phyloP scores from a whole-genome alignment of 2,797 vertebrate genomes.

The Furcifer pardalis region DNA sequence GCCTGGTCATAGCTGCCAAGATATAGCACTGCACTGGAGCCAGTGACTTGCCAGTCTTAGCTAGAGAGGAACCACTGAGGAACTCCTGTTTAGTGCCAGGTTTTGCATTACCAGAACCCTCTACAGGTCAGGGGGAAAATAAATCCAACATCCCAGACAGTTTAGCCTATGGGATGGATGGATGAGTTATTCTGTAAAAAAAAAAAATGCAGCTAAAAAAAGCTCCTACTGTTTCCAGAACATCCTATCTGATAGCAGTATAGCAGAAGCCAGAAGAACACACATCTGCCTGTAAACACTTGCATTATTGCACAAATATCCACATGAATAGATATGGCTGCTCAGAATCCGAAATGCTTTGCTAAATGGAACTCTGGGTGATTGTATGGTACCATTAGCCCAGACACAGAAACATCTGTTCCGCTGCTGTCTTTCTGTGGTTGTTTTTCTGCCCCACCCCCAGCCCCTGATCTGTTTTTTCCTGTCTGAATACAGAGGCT shows the following conservation, averaged over 20 bases:
- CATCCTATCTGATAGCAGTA: neutral
- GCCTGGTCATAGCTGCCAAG: too few species aligned
- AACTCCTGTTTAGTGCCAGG: too few species aligned
- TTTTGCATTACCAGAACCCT: too few species aligned
- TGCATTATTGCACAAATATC: neutral
- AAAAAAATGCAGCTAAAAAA: too few species aligned
- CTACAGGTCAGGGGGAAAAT: too few species aligned
- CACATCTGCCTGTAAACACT: neutral
- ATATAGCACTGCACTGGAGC: too few species aligned
- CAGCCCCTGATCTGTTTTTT: neutral
- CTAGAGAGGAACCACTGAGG: too few species aligned
- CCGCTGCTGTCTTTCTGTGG: rapidly evolving
- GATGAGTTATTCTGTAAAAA: too few species aligned
- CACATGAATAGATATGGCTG: neutral
- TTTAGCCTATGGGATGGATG: too few species aligned
- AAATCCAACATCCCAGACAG: too few species aligned
- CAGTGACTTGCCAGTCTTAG: too few species aligned
- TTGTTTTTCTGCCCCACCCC: neutral
- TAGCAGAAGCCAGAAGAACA: neutral
- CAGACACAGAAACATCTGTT: neutral
- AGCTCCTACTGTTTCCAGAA: too few species aligned
- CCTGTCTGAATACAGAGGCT: neutral
- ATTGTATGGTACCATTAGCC: neutral
- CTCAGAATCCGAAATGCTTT: neutral
- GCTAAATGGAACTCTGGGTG: neutral